Base-by-base conservation (phyloP, 2,113 vertebrate genomes). In the Nerophis lumbriciformis region DNA sequence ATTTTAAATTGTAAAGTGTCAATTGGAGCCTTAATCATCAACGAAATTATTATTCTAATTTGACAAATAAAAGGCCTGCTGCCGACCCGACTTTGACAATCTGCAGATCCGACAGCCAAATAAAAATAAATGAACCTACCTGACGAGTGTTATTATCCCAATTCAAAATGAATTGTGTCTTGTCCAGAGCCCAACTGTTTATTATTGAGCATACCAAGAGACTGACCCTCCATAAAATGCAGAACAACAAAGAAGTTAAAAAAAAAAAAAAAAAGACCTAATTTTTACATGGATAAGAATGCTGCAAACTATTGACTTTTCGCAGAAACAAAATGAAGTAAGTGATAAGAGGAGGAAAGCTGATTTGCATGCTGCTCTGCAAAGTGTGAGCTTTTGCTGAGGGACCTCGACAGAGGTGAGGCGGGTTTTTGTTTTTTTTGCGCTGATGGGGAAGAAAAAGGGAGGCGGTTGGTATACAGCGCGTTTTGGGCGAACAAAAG, bases 401-500 rank as follows among this genome's bases (percentile, higher is more conserved):
- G 49, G 59, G 72, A 71, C 71, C 67, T 59, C 79, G 61, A 64
- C 76, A 73, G 78, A 81, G 81, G 76, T 69, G 78, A 82, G 81
- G 84, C 72, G 80, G 28, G 28, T 28, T 28, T 28, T 28, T 19
- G 19, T 19, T 28, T 60, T 53, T 56, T 62, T 63, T 83, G 83
- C 76, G 77, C 75, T 77, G 75, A 47, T 66, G 77, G 39, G 16
- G 9, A 54, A 54, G 53, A 14, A 56, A 42, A 72, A 78, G 71
- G 83, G 87, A 90, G 88, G 88, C 65, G 89, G 87, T 64, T 13
- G 38, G 16, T 45, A 45, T 12, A 28, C 53, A 87, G 90, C 91
- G 91, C 89, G 89, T 72, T 90, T 91, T 87, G 77, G 75, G 69
- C 65, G 62, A 83, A 81, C 79, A 80, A 59, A 76, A 88, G 91